Evolutionary conservation across 2,888 invertebrate species (phyloP), one percentile per base, ranked within the genome.

Genomic region (Sycophila texana): DNA sequence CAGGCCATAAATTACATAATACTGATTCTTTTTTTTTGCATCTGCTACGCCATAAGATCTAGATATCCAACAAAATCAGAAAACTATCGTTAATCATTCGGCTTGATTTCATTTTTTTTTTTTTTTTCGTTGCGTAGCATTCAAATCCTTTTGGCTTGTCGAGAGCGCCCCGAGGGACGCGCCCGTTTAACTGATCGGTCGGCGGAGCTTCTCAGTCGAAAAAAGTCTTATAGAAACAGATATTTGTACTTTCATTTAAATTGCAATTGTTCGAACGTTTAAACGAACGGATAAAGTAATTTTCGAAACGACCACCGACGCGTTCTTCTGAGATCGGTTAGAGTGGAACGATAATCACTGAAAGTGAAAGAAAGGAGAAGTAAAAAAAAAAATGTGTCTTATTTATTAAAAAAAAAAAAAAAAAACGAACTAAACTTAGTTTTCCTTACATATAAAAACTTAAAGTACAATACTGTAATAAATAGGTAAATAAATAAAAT

Each of bases 91-190:
- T 66, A 26, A 66, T 47, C 22, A n/a, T 66, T 51, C 51, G 26
- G 71, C 51, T 66, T 26, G 57, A 73, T 39, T 65, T 55, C 63
- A 14, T 49, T 72, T 49, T 30, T 70, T 58, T 71, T 14, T 14
- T 7, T 58, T 61, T 65, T 66, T 76, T 80, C 77, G 77, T 80
- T 74, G 71, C 77, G 77, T 77, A 80, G 70, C 66, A 74, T 47
- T 80, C 74, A 74, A 74, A 80, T 77, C 68, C 73, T 58, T 73
- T 76, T 68, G 72, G 67, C 72, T 72, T 60, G 14, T 22, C 1
- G 39, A 49, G 14, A 39, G 39, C 39, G 13, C 39, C 7, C 16
- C 18, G 55, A 71, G n/a, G 26, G n/a, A 58, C 57, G 22, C 30
- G 39, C 30, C 61, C 13, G 10, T 71, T 30, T 53, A 71, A 66